A percentile compares a stretch with the other conserved stretches of the same genome.
Conservation (phyloP, 2,888 invertebrate species). For the Xestia c-nigrum region DNA sequence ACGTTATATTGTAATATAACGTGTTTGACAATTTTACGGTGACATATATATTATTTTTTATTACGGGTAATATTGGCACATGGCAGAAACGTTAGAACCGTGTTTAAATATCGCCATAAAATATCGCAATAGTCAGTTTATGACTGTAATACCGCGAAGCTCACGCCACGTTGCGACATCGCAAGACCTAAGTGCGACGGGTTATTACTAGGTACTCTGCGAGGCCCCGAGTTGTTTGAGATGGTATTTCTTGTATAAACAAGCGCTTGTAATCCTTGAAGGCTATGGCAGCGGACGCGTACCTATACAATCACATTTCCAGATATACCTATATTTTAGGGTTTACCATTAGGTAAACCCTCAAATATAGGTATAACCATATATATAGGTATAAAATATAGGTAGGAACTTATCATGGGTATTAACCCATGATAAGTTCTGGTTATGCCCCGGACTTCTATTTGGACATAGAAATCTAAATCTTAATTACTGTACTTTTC, state of each 20-base stretch:
- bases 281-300: neutral
- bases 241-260: neutral
- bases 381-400: no score
- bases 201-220: neutral
- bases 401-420: no score
- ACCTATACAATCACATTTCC: neutral
- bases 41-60: no score
- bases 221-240: neutral
- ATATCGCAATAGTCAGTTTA: constrained; percentile 32
- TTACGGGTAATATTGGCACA: no score
- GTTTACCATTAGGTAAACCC: no score
- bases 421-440: no score
- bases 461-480: neutral
- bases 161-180: constrained; percentile 33
- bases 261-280: neutral
- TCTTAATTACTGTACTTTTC: neutral
- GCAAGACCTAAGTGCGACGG: neutral
- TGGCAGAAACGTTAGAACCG: neutral
- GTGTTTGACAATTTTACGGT: no score
- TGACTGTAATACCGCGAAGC: constrained; percentile 22
- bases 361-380: no score
- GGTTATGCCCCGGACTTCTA: neutral
- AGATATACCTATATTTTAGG: neutral
- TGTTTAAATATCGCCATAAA: constrained; percentile 27
- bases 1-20: no score